phyloP scores from a whole-genome alignment of 2,888 invertebrate genomes.

The Mythimna impura region DNA sequence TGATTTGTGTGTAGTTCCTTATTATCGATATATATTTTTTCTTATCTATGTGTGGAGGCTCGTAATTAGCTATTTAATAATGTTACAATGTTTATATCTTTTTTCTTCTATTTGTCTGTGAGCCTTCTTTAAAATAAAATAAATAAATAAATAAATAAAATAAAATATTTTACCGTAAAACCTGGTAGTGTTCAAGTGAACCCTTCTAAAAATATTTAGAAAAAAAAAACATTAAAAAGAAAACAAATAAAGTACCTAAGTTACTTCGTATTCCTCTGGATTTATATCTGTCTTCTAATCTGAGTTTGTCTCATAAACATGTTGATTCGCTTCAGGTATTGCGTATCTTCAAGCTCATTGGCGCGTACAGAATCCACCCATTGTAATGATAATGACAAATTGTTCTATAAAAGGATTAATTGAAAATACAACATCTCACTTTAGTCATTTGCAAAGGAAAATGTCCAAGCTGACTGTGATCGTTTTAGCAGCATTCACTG shows the following conservation, averaged over 20 bases:
- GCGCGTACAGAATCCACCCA: constrained; percentile 65
- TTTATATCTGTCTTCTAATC: constrained; percentile 29
- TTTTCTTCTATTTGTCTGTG: too few relatives aligned
- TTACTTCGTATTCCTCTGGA: background rate
- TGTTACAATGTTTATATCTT: too few relatives aligned
- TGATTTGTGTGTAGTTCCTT: too few relatives aligned
- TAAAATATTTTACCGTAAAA: background rate
- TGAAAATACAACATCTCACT: constrained; percentile 12
- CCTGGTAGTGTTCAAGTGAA: background rate
- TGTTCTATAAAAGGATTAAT: constrained; percentile 47
- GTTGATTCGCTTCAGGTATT: constrained; percentile 57
- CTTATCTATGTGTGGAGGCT: too few relatives aligned
- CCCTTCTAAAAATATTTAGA: background rate
- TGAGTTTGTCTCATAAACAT: constrained; percentile 38
- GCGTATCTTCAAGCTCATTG: constrained; percentile 69
- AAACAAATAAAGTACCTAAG: background rate
- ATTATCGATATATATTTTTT: too few relatives aligned
- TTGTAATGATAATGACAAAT: constrained; percentile 39
- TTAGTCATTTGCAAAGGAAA: constrained; percentile 26
- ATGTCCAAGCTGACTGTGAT: constrained; percentile 50
- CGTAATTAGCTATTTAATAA: too few relatives aligned
- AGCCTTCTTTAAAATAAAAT: too few relatives aligned
- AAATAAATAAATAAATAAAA: too few relatives aligned
- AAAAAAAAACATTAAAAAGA: background rate
- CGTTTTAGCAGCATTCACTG: constrained; percentile 30